Conservation (phyloP, 2,888 invertebrate genomes). For the Rotaria sp. region DNA sequence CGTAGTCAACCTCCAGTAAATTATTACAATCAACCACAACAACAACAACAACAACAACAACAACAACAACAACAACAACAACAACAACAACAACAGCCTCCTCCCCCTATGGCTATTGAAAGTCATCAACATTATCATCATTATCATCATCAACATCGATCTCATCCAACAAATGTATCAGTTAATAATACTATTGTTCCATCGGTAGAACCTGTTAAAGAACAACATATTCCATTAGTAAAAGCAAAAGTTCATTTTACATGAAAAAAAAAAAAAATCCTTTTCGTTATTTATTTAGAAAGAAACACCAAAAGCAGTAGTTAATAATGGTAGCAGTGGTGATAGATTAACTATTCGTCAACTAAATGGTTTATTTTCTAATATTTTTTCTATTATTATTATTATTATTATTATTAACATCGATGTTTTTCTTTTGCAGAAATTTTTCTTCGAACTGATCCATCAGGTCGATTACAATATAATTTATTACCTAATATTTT, state of each 20-base stretch:
- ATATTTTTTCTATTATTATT: not conserved
- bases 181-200: not conserved
- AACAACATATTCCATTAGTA: not conserved
- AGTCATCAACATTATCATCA: not conserved
- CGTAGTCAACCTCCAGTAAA: not conserved
- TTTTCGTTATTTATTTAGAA: not conserved
- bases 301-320: too few relatives aligned
- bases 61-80: not conserved
- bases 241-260: not conserved
- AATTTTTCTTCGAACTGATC: not conserved
- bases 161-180: not conserved
- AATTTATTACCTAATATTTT: not conserved
- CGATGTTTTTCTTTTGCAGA: not conserved
- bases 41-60: slow-evolving; percentile 3
- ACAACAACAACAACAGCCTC: not conserved
- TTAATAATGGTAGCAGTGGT: not conserved
- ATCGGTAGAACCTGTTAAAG: not conserved
- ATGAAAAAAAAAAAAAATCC: not conserved
- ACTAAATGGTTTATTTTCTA: not conserved
- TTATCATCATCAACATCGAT: not conserved
- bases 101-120: not conserved
- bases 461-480: not conserved
- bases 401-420: too few relatives aligned
- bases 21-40: not conserved
- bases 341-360: slow-evolving; percentile 11